Evolutionary conservation across 2,797 vertebrate genomes (phyloP), one percentile per base, ranked within the genome.

Genomic region (Enteromius argenteus): DNA sequence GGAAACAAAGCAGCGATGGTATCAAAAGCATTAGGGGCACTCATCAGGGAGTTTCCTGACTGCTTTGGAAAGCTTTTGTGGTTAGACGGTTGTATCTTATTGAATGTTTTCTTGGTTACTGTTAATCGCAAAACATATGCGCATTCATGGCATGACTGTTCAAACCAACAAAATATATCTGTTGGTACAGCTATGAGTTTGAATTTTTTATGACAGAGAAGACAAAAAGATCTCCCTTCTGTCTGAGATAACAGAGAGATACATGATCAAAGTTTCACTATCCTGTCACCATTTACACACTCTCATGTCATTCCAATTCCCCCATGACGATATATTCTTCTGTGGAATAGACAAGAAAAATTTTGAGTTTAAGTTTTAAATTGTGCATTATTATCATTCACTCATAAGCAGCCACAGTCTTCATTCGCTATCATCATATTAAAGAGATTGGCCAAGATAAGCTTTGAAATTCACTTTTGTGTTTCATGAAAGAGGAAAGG

Each of bases 21-120:
- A 53, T 56, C n/a, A 78, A 23, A 78, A 51, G 19, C 37, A 75
- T n/a, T 42, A 67, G 9, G n/a, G 49, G n/a, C 46, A 53, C 56
- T 44, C 76, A 85, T 72, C 37, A 53, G 88, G 83, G 78, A 78
- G 56, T 53, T 84, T 80, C 64, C 64, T 84, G 62, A 62, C 10
- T 77, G 35, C 3, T 46, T 42, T 81, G 73, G 73, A 56, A 81
- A 81, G 23, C 56, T 17, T 77, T 30, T 82, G 30, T 60, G 35
- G 69, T 82, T 14, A 68, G 60, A 71, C 3, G 0, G 11, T 27
- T 69, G 35, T 39, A 8, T 27, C 64, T 64, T 51, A 9, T 35
- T 27, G 21, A 84, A 5, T 21, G 58, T 60, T 85, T 80, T 27
- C 75, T 75, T 58, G 39, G 75, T 46, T 62, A 79, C 73, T 30